phyloP scores from a whole-genome alignment of 2,113 vertebrate genomes.

The Sitta europaea region DNA sequence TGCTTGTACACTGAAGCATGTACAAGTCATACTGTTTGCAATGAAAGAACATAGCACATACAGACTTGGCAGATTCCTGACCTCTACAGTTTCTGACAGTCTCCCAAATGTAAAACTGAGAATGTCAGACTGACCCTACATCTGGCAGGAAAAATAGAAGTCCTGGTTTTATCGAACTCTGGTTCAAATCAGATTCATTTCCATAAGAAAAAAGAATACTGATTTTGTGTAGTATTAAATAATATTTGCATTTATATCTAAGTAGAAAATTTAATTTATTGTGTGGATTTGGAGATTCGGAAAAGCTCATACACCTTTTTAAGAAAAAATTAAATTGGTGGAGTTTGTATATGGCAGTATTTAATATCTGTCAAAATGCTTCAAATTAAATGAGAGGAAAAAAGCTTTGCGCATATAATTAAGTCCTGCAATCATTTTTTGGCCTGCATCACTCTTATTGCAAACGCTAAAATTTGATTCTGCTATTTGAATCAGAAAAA shows the following conservation, averaged over 20 bases:
- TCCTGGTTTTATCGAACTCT: not conserved
- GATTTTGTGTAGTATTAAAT: not conserved
- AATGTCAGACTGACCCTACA: slow-evolving; percentile 49
- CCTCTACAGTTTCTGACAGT: not conserved
- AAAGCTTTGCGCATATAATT: not conserved
- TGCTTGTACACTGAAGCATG: not conserved
- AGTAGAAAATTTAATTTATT: not conserved
- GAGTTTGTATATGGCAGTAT: not conserved
- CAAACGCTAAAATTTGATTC: not conserved
- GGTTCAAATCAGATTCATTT: slow-evolving; percentile 1
- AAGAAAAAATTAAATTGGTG: not conserved
- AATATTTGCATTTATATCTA: not conserved
- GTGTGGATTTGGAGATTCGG: not conserved
- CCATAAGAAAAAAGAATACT: not conserved
- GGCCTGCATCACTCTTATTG: not conserved
- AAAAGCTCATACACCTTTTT: not conserved
- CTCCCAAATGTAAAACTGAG: slow-evolving; percentile 4
- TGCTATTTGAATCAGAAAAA: not conserved
- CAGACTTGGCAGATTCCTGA: slow-evolving; percentile 10
- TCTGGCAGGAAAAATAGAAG: slow-evolving; percentile 20
- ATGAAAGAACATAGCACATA: slow-evolving; percentile 15
- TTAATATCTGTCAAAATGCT: not conserved
- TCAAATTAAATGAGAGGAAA: not conserved
- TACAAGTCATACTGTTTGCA: not conserved
- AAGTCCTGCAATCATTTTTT: not conserved